phyloP scores from a whole-genome alignment of 2,888 invertebrate species.

The Melanargia galathea region DNA sequence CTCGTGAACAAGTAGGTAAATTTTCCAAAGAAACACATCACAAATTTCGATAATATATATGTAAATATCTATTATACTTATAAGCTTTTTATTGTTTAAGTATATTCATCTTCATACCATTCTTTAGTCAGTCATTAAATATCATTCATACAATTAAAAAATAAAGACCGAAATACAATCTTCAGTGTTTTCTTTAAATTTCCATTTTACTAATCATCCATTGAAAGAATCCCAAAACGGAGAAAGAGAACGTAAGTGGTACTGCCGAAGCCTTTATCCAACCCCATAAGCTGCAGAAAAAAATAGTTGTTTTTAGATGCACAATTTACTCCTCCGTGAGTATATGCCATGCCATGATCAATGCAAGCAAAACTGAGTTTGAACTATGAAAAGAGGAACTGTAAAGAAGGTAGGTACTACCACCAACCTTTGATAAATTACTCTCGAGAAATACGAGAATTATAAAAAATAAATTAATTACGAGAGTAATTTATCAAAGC shows the following conservation, averaged over 20 bases:
- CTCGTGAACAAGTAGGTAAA: conserved; percentile 2
- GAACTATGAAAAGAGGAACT: no score
- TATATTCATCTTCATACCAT: neutral
- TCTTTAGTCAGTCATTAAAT: neutral
- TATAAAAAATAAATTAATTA: no score
- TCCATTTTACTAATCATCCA: conserved; percentile 89
- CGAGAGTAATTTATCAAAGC: no score
- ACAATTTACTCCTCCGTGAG: no score
- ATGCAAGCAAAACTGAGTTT: no score
- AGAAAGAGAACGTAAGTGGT: conserved; percentile 91
- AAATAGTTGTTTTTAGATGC: neutral
- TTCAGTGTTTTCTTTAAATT: conserved; percentile 50
- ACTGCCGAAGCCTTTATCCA: conserved; percentile 90
- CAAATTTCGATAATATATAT: neutral
- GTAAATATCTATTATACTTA: no score
- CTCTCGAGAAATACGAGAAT: no score
- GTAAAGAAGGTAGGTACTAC: no score
- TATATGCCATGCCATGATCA: neutral
- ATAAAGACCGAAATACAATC: neutral
- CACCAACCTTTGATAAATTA: no score
- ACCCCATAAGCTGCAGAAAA: conserved; percentile 84
- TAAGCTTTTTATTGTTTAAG: neutral
- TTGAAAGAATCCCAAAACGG: conserved; percentile 89
- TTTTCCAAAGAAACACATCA: conserved; percentile 18
- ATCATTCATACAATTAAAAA: neutral